Percentiles rank a stretch among this genome's conserved stretches.
Evolutionary conservation across 2,113 vertebrate species (phyloP).

Genomic region (Lampris megalopsis): DNA sequence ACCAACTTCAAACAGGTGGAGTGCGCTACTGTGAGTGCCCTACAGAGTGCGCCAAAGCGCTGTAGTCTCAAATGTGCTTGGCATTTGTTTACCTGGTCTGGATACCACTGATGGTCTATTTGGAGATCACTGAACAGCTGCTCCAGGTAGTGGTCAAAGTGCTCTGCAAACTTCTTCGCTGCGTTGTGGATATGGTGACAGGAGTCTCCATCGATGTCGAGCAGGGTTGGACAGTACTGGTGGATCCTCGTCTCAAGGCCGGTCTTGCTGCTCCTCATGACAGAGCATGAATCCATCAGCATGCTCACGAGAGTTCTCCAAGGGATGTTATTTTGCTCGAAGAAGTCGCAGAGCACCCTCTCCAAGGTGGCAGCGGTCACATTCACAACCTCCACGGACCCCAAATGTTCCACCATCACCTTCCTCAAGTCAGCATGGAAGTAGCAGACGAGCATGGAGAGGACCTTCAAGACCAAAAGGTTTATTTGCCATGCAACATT

Average conservation of each 20-base stretch:
- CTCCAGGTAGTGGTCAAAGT: constrained; percentile 5
- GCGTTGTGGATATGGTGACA: constrained; percentile 21
- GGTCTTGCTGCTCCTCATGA: constrained; percentile 29
- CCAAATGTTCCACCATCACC: constrained; percentile 13
- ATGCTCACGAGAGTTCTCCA: constrained; percentile 18
- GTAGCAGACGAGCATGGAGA: constrained; percentile 10
- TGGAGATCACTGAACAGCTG: constrained; percentile 31
- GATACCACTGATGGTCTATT: constrained; percentile 20
- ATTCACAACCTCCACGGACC: constrained; percentile 11
- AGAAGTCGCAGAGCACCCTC: constrained; percentile 4
- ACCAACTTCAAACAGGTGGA: too few relatives aligned
- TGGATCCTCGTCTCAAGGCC: constrained; percentile 15
- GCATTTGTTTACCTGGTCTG: constrained; percentile 27
- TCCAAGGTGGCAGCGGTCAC: constrained; percentile 7
- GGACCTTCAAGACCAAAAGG: constrained; percentile 11
- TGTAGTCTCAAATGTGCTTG: neutral
- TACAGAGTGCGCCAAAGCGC: too few relatives aligned
- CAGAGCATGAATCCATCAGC: constrained; percentile 17
- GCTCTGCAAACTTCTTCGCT: constrained; percentile 12
- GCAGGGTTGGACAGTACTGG: neutral
- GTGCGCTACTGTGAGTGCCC: too few relatives aligned
- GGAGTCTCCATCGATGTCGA: constrained; percentile 13
- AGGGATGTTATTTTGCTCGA: constrained; percentile 9
- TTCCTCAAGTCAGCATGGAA: constrained; percentile 2
- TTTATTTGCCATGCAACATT: neutral